Evolutionary conservation across 2,888 invertebrate genomes (phyloP).

Genomic region (Drosophila recens): DNA sequence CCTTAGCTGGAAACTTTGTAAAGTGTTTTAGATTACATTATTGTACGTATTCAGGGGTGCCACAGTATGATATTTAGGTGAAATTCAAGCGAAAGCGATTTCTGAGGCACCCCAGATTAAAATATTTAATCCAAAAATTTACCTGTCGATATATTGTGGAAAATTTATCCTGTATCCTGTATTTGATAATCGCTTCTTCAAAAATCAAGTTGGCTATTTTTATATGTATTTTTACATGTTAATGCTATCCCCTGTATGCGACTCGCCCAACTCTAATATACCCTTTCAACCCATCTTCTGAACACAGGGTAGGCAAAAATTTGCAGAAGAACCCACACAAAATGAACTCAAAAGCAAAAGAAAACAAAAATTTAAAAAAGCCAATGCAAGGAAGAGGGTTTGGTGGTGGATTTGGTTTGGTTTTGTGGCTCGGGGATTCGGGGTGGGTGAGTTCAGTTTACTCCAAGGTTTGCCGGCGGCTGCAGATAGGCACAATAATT

Average conservation of each 20-base stretch:
- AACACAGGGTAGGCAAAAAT: conserved; percentile 27
- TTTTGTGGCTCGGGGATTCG: conserved; percentile 46
- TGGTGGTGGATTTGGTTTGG: conserved; percentile 36
- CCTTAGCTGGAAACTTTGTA: not conserved
- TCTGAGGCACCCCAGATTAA: no score
- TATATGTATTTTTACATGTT: no score
- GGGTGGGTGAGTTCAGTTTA: conserved; percentile 58
- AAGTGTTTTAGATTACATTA: no score
- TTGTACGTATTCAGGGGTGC: no score
- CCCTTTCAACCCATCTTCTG: not conserved
- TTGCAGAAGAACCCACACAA: conserved; percentile 50
- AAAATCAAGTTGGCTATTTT: no score
- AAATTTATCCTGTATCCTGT: no score
- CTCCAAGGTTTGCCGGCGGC: conserved; percentile 61
- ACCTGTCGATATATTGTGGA: no score
- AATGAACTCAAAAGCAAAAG: conserved; percentile 67
- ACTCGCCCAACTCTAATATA: not conserved
- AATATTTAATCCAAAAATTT: no score
- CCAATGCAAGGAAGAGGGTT: conserved; percentile 40
- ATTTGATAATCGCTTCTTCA: no score
- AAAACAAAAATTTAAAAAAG: conserved; percentile 36
- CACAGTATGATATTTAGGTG: no score
- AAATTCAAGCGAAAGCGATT: no score
- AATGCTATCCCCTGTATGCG: no score
- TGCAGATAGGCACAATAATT: conserved; percentile 81